phyloP scores from a whole-genome alignment of 2,888 invertebrate genomes.

The Carpatolechia fugitivella region DNA sequence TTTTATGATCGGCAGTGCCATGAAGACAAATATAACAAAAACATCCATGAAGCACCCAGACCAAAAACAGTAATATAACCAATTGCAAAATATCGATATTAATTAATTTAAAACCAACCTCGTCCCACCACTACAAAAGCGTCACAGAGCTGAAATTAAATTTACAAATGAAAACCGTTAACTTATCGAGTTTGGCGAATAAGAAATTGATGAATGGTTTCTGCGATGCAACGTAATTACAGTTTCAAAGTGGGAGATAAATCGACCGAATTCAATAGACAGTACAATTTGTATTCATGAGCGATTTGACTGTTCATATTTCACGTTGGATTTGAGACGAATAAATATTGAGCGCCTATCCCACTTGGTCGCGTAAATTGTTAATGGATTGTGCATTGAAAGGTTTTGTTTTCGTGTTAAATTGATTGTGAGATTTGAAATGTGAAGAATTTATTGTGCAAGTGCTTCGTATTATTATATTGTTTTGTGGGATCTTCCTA shows the following conservation, averaged over 20 bases:
- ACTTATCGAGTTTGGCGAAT: slow-evolving; percentile 64
- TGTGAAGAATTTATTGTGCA: not conserved
- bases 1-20: too few relatives aligned
- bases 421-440: not conserved
- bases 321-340: slow-evolving; percentile 6
- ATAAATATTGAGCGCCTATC: slow-evolving; percentile 6
- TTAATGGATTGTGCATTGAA: not conserved
- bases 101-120: not conserved
- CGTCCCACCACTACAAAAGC: slow-evolving; percentile 37
- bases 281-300: slow-evolving; percentile 10
- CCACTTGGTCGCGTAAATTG: not conserved
- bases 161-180: slow-evolving; percentile 66
- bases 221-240: slow-evolving; percentile 49
- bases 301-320: slow-evolving; percentile 6
- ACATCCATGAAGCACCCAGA: too few relatives aligned
- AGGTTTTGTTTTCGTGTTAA: not conserved
- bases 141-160: slow-evolving; percentile 61
- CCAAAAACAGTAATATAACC: too few relatives aligned
- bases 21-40: too few relatives aligned
- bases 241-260: slow-evolving; percentile 17
- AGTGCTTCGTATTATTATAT: too few relatives aligned
- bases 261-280: slow-evolving; percentile 12
- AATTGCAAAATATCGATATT: not conserved
- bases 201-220: slow-evolving; percentile 64
- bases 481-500: too few relatives aligned